Base-by-base conservation (phyloP, 2,888 invertebrate species). In the Exephanes ischioxanthus region DNA sequence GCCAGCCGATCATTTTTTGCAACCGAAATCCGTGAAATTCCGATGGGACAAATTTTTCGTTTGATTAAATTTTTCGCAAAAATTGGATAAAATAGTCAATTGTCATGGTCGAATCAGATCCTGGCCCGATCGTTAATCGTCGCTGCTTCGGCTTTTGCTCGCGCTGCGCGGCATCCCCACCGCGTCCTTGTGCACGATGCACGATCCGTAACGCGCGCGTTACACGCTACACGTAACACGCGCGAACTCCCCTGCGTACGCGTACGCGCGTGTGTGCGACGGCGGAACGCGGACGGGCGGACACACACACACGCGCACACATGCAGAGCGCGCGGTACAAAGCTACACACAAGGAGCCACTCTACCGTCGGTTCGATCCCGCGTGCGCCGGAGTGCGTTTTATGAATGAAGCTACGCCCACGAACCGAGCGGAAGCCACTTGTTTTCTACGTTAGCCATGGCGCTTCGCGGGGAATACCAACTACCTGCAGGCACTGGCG, bases 371-470 rank as follows among this genome's bases (percentile, higher is more conserved):
- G 84, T 83, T 87, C 82, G 80, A 87, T 82, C 84, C 81, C 86
- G 87, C 89, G 87, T 86, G 86, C 87, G 88, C 83, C 86, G 83
- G 85, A 87, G 84, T 85, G 85, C 83, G 82, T 89, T 89, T 90
- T 87, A 89, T 90, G 90, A 90, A 90, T 90, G 90, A 89, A 88
- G 78, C 82, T 86, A 87, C 87, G 86, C 87, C 87, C 86, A 87
- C 88, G 85, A 78, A 80, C 73, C 80, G 85, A 76, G 85, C 88
- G 89, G 88, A 89, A 88, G 87, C 88, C 84, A 87, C 88, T 89
- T 87, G 88, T 89, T 89, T 88, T 88, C 87, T 80, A 86, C 87
- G 87, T 88, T 88, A 87, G 85, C 84, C 72, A 86, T 85, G 87
- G 88, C 80, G 84, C 85, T 87, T 86, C 86, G 81, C 83, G 70